Evolutionary conservation across 2,113 vertebrate genomes (phyloP).

Genomic region (Oncorhynchus mykiss): DNA sequence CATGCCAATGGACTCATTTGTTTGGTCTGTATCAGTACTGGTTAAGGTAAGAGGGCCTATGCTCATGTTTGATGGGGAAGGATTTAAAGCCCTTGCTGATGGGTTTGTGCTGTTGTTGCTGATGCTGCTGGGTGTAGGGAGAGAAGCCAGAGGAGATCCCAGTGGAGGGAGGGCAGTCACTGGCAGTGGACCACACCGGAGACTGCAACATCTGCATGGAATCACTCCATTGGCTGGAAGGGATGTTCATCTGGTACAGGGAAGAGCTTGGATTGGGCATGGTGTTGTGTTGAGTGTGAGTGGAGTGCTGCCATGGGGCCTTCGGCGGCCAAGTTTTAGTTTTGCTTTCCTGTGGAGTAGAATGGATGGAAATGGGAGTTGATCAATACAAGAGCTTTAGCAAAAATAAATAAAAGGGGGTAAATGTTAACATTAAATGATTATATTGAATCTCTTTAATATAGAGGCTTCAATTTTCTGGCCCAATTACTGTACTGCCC

Average conservation of each 20-base stretch:
- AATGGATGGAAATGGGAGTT: background rate
- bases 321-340: constrained; percentile 99
- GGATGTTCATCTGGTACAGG: constrained; percentile 87
- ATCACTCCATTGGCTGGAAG: constrained; percentile 91
- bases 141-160: constrained; percentile 79
- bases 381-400: background rate
- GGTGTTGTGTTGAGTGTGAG: constrained; percentile 74
- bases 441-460: too few species aligned
- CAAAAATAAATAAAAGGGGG: background rate
- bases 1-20: constrained; percentile 12
- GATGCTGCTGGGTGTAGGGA: constrained; percentile 78
- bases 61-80: constrained; percentile 93
- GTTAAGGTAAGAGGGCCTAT: constrained; percentile 91
- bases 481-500: background rate
- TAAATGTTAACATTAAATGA: background rate
- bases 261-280: constrained; percentile 86
- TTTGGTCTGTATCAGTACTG: constrained; percentile 81
- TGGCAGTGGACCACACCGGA: constrained; percentile 88
- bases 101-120: constrained; percentile 83
- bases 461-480: background rate
- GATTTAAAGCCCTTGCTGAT: constrained; percentile 96
- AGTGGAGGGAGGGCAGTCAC: constrained; percentile 79
- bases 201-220: constrained; percentile 94
- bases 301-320: constrained; percentile 93
- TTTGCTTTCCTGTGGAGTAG: constrained; percentile 86